These are phyloP conservation scores for Acrobasis suavella DNA, from an alignment of 2,888 invertebrate genomes.

Conservation along the genomic window DNA sequence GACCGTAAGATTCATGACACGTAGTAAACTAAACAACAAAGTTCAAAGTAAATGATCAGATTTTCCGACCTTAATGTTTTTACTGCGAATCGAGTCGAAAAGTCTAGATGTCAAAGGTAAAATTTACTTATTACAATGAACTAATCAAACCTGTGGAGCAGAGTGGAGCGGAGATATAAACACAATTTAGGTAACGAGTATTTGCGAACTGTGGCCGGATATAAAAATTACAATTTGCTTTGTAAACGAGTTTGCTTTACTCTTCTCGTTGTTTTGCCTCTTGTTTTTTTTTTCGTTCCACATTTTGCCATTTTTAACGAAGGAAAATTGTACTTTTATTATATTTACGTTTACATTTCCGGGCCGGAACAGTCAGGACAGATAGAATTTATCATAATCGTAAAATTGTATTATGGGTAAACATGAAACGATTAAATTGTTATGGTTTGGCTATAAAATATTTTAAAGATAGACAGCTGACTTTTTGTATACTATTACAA, in stretches of 20 bases:
- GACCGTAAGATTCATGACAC: no score
- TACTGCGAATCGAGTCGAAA: neutral
- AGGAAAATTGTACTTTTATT: slow-evolving; percentile 26
- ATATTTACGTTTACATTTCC: slow-evolving; percentile 23
- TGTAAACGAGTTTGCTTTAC: slow-evolving; percentile 44
- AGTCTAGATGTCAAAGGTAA: slow-evolving; percentile 25
- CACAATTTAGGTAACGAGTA: slow-evolving; percentile 64
- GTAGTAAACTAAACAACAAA: no score
- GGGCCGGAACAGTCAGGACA: slow-evolving; percentile 18
- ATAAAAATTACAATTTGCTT: slow-evolving; percentile 57
- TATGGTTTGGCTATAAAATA: neutral
- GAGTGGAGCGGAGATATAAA: slow-evolving; percentile 52
- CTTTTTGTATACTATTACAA: no score
- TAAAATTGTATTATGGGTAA: slow-evolving; percentile 8
- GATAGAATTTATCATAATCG: slow-evolving; percentile 19
- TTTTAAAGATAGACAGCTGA: neutral
- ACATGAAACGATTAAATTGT: neutral
- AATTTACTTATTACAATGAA: slow-evolving; percentile 31
- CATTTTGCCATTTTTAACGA: slow-evolving; percentile 21
- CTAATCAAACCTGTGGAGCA: slow-evolving; percentile 36
- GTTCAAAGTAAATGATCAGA: no score
- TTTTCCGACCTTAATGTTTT: no score
- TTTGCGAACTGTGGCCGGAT: slow-evolving; percentile 51
- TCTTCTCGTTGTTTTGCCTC: slow-evolving; percentile 37
- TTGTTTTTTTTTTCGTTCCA: slow-evolving; percentile 31